phyloP scores from a whole-genome alignment of 2,888 invertebrate genomes.

The Sarcophaga variegata region DNA sequence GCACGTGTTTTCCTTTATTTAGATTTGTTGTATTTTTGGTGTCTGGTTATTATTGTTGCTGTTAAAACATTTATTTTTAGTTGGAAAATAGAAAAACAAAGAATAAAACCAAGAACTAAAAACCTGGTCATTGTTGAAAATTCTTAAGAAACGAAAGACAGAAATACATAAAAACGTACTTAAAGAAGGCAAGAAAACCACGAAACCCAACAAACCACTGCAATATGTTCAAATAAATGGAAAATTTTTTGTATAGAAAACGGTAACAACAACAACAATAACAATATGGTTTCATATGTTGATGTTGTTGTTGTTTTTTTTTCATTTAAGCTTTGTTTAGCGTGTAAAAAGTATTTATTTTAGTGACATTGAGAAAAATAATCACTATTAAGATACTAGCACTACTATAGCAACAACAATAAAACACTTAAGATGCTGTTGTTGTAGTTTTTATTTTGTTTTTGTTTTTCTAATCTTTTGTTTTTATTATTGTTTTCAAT shows the following conservation, averaged over 20 bases:
- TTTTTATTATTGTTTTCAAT: constrained; percentile 34
- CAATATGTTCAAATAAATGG: neutral
- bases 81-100: neutral
- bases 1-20: too few species aligned
- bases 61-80: constrained; percentile 28
- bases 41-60: neutral
- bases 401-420: constrained; percentile 5
- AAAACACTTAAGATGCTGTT: constrained; percentile 39
- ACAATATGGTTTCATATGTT: constrained; percentile 32
- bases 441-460: constrained; percentile 8
- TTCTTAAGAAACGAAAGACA: constrained; percentile 27
- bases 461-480: neutral
- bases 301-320: too few species aligned
- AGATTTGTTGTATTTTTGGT: neutral
- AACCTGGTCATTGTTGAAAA: constrained; percentile 55
- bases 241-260: constrained; percentile 8
- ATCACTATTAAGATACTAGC: constrained; percentile 35
- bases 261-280: constrained; percentile 26
- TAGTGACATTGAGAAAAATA: constrained; percentile 66
- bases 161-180: neutral
- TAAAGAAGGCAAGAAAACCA: too few species aligned
- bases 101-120: constrained; percentile 18
- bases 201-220: too few species aligned
- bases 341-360: constrained; percentile 63
- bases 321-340: constrained; percentile 58